Conservation (phyloP, 2,888 invertebrate genomes). For the Eustalomyia histrio region DNA sequence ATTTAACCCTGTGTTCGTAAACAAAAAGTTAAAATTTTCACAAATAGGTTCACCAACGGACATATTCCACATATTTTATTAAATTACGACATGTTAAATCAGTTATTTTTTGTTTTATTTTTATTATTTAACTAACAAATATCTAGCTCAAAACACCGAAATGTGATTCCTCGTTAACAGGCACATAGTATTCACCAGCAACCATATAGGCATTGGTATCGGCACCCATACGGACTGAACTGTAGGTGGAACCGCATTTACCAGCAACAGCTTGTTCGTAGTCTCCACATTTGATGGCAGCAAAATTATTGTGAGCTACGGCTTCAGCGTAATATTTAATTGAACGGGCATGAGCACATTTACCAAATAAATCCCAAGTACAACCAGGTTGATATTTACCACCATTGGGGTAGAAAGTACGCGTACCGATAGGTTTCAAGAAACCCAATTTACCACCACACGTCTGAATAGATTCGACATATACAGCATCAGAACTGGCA, state of each 20-base stretch:
- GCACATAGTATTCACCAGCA: constrained; percentile 73
- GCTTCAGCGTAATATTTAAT: constrained; percentile 79
- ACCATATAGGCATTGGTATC: constrained; percentile 69
- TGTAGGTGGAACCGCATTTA: constrained; percentile 70
- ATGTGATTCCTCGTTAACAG: constrained; percentile 71
- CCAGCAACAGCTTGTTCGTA: constrained; percentile 74
- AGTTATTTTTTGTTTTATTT: too few relatives aligned
- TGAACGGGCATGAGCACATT: constrained; percentile 79
- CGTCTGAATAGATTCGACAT: constrained; percentile 77
- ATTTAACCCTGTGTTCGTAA: too few relatives aligned
- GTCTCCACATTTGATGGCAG: constrained; percentile 68
- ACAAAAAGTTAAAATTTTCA: too few relatives aligned
- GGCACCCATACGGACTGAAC: constrained; percentile 72
- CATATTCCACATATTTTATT: too few relatives aligned
- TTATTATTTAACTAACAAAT: too few relatives aligned
- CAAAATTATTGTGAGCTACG: constrained; percentile 71
- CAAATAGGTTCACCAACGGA: too few relatives aligned
- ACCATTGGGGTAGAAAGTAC: constrained; percentile 81
- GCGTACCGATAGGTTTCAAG: constrained; percentile 77
- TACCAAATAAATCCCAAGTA: constrained; percentile 75
- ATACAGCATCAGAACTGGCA: constrained; percentile 71
- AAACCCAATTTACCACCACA: constrained; percentile 74
- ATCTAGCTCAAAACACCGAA: constrained; percentile 66
- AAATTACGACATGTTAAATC: too few relatives aligned
- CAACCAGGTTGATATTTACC: constrained; percentile 81